Evolutionary conservation across 2,888 invertebrate genomes (phyloP).

Genomic region (Eremobia ochroleuca): DNA sequence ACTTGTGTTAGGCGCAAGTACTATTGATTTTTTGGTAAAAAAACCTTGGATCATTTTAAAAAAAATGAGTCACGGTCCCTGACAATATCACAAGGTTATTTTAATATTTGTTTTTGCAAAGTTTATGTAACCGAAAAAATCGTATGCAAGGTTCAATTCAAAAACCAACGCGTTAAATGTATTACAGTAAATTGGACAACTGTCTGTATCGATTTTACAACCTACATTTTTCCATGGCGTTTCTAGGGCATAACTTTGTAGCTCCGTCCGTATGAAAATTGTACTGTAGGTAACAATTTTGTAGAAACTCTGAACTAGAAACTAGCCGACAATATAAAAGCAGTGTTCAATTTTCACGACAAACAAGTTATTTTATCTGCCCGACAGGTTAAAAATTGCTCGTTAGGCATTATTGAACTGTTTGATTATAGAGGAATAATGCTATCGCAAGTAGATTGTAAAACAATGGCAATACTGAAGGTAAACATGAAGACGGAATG

Average conservation of each 20-base stretch:
- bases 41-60: slow-evolving; percentile 63
- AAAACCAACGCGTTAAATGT: slow-evolving; percentile 4
- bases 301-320: slow-evolving; percentile 79
- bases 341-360: slow-evolving; percentile 76
- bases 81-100: slow-evolving; percentile 36
- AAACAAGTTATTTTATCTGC: slow-evolving; percentile 72
- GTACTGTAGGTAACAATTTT: slow-evolving; percentile 78
- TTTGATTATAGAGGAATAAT: slow-evolving; percentile 47
- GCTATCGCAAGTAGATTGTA: slow-evolving; percentile 21
- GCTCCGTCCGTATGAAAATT: slow-evolving; percentile 69
- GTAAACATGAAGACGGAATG: neutral
- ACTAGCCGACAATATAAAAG: slow-evolving; percentile 70
- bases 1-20: slow-evolving; percentile 36
- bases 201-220: slow-evolving; percentile 30
- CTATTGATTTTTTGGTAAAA: slow-evolving; percentile 58
- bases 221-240: slow-evolving; percentile 36
- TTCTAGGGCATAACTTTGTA: slow-evolving; percentile 56
- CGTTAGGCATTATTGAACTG: slow-evolving; percentile 49
- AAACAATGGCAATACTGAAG: slow-evolving; percentile 14
- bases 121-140: slow-evolving; percentile 6
- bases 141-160: neutral
- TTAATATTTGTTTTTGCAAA: slow-evolving; percentile 17
- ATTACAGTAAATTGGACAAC: slow-evolving; percentile 19
- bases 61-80: slow-evolving; percentile 54
- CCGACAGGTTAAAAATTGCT: slow-evolving; percentile 60